phyloP scores from a whole-genome alignment of 2,113 vertebrate species.

The Ptilonorhynchus violaceus region DNA sequence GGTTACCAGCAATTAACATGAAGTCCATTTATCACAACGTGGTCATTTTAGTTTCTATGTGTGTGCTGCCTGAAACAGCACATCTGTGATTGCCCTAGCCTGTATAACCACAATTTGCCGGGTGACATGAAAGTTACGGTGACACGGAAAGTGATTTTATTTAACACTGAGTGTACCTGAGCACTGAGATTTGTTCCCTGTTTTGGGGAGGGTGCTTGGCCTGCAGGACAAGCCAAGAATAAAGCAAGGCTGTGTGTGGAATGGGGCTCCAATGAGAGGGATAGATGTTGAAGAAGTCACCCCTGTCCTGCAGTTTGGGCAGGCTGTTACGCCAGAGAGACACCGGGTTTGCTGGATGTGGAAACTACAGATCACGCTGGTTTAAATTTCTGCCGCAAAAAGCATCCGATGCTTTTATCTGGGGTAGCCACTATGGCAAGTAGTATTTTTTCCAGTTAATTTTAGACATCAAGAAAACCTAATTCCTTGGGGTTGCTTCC shows the following conservation, averaged over 20 bases:
- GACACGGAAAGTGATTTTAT: not conserved
- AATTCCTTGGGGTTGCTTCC: slow-evolving; percentile 5
- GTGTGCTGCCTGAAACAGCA: not conserved
- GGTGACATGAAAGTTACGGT: not conserved
- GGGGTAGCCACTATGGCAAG: not conserved
- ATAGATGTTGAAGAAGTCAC: not conserved
- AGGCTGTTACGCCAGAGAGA: not conserved
- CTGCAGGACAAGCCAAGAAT: not conserved
- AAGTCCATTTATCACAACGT: not conserved
- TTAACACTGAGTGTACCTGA: not conserved
- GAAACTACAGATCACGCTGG: not conserved
- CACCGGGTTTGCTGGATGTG: not conserved
- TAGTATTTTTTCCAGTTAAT: not conserved
- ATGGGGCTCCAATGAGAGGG: not conserved
- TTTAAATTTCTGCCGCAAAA: not conserved
- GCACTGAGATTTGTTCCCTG: fast-evolving
- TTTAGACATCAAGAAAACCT: slow-evolving; percentile 8
- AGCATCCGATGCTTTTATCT: not conserved
- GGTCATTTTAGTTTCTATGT: not conserved
- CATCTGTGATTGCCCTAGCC: not conserved
- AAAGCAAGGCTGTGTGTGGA: not conserved
- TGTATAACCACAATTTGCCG: not conserved
- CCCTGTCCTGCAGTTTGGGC: not conserved
- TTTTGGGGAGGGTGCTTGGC: not conserved
- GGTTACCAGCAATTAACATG: not conserved